Base-by-base conservation (phyloP, 2,113 vertebrate species). In the Orthonyx spaldingii region DNA sequence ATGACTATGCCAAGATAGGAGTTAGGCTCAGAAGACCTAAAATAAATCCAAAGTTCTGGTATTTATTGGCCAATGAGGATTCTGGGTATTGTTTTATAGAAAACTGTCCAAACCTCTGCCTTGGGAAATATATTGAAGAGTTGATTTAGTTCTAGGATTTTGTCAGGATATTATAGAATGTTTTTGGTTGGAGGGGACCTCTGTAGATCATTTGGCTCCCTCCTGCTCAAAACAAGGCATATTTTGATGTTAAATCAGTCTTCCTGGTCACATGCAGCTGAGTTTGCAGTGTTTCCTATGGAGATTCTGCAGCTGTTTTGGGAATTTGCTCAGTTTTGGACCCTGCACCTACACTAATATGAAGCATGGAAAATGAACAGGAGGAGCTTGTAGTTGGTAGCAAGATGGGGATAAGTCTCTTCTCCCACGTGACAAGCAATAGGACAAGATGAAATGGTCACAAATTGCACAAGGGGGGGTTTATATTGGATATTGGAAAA, bases 1-100 rank as follows among this genome's bases (percentile, higher is more conserved):
- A 94, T 72, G 77, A 82, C 61, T 92, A 75, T 92, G 94, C 84
- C 74, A 94, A 95, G 87, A 94, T 13, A 92, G 81, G 65, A 96
- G 64, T 41, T 89, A 84, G 61, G 47, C 77, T 91, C 57, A 61
- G n/a, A 91, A 84, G 60, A 89, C 84, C 60, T 75, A 87, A 68
- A 96, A 82, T 37, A 92, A 94, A 87, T 82, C n/a, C 44, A 56
- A 60, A 92, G 53, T 92, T 95, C 28, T 64, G 23, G 28, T 53
- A 83, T 52, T 93, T 70, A 89, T 1, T 56, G 52, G 64, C 11
- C 0, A 0, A 55, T 80, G 39, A 90, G 42, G 71, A 88, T 69
- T 70, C 59, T 81, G 76, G 64, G 60, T 89, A 65, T n/a, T 76
- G 37, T 80, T 93, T 91, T 57, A 90, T 81, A 79, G 44, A 11